phyloP scores from a whole-genome alignment of 35 echinoderm and acorn worm genomes.

The Apostichopus californicus region DNA sequence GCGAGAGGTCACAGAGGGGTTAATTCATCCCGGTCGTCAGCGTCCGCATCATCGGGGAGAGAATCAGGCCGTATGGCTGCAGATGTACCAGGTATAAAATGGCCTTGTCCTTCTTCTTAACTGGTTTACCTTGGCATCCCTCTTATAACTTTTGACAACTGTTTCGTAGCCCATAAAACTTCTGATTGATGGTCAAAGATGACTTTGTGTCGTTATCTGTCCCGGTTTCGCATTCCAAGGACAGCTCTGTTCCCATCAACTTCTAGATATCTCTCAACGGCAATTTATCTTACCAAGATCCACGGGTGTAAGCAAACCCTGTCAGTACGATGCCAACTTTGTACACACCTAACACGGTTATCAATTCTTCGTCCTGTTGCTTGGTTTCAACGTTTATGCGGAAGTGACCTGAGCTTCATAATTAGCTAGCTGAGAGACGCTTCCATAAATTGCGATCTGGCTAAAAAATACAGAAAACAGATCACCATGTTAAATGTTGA shows the following conservation, averaged over 20 bases:
- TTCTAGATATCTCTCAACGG: too few species aligned
- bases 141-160: background rate
- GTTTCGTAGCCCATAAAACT: background rate
- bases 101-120: background rate
- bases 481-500: too few species aligned
- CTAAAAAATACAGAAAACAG: too few species aligned
- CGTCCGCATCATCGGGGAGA: background rate
- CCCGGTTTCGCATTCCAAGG: background rate
- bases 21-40: background rate
- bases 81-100: background rate
- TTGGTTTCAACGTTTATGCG: too few species aligned
- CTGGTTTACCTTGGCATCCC: background rate
- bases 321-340: too few species aligned
- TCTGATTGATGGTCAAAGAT: background rate
- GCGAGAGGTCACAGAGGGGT: background rate
- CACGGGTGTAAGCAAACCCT: too few species aligned
- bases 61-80: background rate
- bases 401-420: too few species aligned
- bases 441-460: too few species aligned
- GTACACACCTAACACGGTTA: too few species aligned
- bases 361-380: too few species aligned
- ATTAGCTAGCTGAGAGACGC: too few species aligned
- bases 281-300: too few species aligned
- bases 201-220: background rate
- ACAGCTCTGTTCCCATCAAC: background rate